Base-by-base conservation (phyloP, 1,140 invertebrate genomes). In the Ceratitis capitata region DNA sequence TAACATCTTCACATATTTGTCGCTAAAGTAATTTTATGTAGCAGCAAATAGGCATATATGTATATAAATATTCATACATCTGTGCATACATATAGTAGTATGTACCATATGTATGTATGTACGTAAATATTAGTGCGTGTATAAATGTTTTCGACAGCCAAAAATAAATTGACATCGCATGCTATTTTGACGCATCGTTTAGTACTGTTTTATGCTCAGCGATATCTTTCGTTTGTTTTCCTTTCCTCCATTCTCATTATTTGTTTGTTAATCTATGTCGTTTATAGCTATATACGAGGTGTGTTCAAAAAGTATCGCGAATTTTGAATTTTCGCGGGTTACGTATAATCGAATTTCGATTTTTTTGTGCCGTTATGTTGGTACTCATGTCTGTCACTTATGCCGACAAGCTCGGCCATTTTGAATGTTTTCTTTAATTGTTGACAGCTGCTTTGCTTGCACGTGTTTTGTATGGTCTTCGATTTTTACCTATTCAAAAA, bases 161-260 rank as follows among this genome's bases (percentile, higher is more conserved):
- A 64, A 64, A 64, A 64, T 64, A 64, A 64, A 64, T 64, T 64
- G 58, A 64, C 58, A 64, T 64, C 58, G 58, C 58, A 29, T 64
- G 58, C 58, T 64, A 64, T 64, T 29, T 64, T 64, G 58, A 64
- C 58, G 58, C 29, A 32, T 26, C 58, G 58, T 29, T 29, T 64
- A 64, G 58, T 64, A 29, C 29, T 64, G 23, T 64, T 64, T 64
- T 32, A 29, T 12, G 14, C 23, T 23, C 14, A 2, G 19, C 23
- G 19, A 26, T 61, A n/a, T 32, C 6, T 32, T 32, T 61, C 29
- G 23, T 61, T 61, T 61, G n/a, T 19, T 6, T 61, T 5, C 23
- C 23, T n/a, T 56, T 56, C 51, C 19, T n/a, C 19, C 51, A 56
- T 56, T 56, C 51, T n/a, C n/a, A n/a, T n/a, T n/a, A n/a, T n/a